Conservation (phyloP, 2,888 invertebrate species). For the Agrotis exclamationis region DNA sequence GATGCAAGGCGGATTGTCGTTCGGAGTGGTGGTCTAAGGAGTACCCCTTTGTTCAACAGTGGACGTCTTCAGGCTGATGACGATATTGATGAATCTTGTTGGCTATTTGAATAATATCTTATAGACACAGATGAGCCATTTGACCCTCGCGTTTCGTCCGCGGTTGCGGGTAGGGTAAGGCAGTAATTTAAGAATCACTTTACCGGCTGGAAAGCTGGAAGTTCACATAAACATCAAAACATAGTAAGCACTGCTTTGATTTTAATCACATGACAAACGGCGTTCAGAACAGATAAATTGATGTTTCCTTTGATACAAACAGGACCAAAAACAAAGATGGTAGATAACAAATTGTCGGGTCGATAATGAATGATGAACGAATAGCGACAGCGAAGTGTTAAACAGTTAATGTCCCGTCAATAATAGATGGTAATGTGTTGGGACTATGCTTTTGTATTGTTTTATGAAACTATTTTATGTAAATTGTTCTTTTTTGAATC, state of each 20-base stretch:
- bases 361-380: slow-evolving; percentile 38
- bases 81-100: too few species aligned
- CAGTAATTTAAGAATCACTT: too few species aligned
- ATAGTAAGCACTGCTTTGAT: slow-evolving; percentile 9
- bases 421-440: slow-evolving; percentile 32
- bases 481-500: not conserved
- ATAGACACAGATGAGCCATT: too few species aligned
- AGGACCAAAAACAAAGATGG: slow-evolving; percentile 31
- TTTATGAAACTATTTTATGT: not conserved
- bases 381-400: slow-evolving; percentile 1
- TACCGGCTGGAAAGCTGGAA: too few species aligned
- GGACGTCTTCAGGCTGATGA: too few species aligned
- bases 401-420: slow-evolving; percentile 33
- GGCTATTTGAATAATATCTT: too few species aligned
- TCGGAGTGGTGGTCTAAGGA: too few species aligned
- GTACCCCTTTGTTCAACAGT: too few species aligned
- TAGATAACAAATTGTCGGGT: slow-evolving; percentile 26
- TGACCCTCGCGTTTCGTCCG: too few species aligned
- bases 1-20: too few species aligned
- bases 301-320: slow-evolving; percentile 7
- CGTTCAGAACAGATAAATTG: slow-evolving; percentile 16
- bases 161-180: too few species aligned
- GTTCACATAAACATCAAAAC: too few species aligned
- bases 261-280: slow-evolving; percentile 4
- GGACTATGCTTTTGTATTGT: slow-evolving; percentile 14